Base-by-base conservation (phyloP, 2,113 vertebrate genomes). In the Equus przewalskii region DNA sequence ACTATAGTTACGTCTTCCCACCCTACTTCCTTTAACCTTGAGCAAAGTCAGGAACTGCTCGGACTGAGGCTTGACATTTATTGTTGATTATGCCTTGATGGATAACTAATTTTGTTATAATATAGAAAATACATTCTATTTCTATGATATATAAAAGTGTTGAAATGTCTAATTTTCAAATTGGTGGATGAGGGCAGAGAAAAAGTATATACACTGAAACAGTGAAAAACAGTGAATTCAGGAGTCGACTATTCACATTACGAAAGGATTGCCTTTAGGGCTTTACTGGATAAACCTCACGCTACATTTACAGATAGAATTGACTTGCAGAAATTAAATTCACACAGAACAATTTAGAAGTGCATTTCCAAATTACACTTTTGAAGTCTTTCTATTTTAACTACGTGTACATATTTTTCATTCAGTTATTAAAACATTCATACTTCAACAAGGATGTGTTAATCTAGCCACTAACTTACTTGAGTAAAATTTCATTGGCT, bases 21-120 rank as follows among this genome's bases (percentile, higher is more conserved):
- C 94, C 89, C 94, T 70, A 96, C 89, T 97, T 98, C 97, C 96
- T 98, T 94, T 97, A 95, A 96, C 94, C 93, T 96, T 91, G 81
- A 94, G 54, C 69, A 87, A 96, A 96, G 78, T 91, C 89, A 96
- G 97, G 81, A 96, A 98, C 73, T 94, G 67, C 30, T 92, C 8
- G 49, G 72, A 93, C 26, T 15, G 64, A 96, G 69, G 44, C 36
- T 91, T 91, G 19, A 75, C 72, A 91, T 91, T 69, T 84, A 67
- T 44, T 94, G 46, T 82, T 86, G 56, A 87, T 85, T 89, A 92
- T 12, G 24, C 49, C 41, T 91, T 91, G 69, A 86, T 49, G 88
- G 88, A 80, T 72, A 70, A 87, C 65, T 90, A 41, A n/a, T 62
- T 93, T 83, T 90, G 22, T 65, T 79, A 89, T 15, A 54, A 70